phyloP scores from a whole-genome alignment of 2,797 vertebrate species.

The Betta splendens region DNA sequence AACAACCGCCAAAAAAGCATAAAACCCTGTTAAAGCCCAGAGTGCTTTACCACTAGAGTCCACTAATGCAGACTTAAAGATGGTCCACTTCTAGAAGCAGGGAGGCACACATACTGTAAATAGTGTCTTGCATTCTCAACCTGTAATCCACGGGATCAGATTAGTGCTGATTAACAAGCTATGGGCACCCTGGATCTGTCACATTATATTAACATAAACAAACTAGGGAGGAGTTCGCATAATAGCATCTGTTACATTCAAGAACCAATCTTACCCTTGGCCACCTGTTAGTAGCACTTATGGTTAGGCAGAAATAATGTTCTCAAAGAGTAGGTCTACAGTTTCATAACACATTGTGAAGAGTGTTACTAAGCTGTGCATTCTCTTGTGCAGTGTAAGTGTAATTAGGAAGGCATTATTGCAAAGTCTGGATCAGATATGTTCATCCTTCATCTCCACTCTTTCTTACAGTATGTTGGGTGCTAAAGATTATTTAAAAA shows the following conservation, averaged over 20 bases:
- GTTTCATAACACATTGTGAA: constrained; percentile 10
- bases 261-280: constrained; percentile 29
- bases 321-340: neutral
- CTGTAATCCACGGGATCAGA: constrained; percentile 82
- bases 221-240: constrained; percentile 31
- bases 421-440: neutral
- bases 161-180: constrained; percentile 86
- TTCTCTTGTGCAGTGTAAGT: neutral
- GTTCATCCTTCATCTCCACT: neutral
- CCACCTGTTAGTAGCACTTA: constrained; percentile 7
- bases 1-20: constrained; percentile 8
- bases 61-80: constrained; percentile 24
- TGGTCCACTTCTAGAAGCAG: constrained; percentile 41
- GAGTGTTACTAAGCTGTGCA: neutral
- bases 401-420: constrained; percentile 6
- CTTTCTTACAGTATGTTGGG: constrained; percentile 1
- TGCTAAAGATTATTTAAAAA: constrained; percentile 4
- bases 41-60: constrained; percentile 12
- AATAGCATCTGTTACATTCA: constrained; percentile 17
- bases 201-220: constrained; percentile 63
- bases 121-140: constrained; percentile 61
- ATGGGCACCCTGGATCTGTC: constrained; percentile 81
- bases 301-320: neutral
- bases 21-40: neutral
- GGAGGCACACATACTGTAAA: constrained; percentile 51